Base-by-base conservation (phyloP, 2,797 vertebrate genomes). In the Arrhamphus sclerolepis region DNA sequence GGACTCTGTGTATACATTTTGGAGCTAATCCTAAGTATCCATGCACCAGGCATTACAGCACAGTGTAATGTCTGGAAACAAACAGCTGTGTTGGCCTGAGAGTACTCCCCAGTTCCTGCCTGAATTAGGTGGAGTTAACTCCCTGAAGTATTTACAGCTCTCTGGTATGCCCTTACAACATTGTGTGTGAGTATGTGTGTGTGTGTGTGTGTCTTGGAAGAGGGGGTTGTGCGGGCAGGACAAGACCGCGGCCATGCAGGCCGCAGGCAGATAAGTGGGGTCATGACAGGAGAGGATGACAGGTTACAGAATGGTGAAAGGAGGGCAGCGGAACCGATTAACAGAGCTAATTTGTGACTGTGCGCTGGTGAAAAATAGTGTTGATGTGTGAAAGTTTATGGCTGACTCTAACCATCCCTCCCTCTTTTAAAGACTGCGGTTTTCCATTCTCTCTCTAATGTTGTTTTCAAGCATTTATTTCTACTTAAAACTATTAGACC, bases 61-160 rank as follows among this genome's bases (percentile, higher is more conserved):
- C 76, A 74, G 66, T 74, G 71, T 80, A 77, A 77, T 51, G 56
- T 74, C 80, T 83, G 89, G 88, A 87, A 89, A 90, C 87, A 91
- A 89, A 85, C 86, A 90, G 85, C 87, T 90, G 85, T 81, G 82
- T 85, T 84, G 84, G 84, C 80, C 82, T 79, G 70, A 71, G 82
- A 87, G 78, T 77, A 75, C 75, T 83, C 75, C 84, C 63, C 67
- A 82, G 85, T 86, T 89, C 82, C 82, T 89, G 86, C 72, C 80
- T 88, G 88, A 82, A 85, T 89, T 89, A 88, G 87, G 84, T 82
- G 75, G 82, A 85, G 88, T 89, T 89, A 88, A 89, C 85, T 90
- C 89, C 86, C 86, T 75, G 66, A 90, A 88, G 85, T 89, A 88
- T 92, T 91, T 90, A 90, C 84, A 84, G 88, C 89, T 89, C 84